Conservation (phyloP, 2,113 vertebrate species). For the Phylloscopus trochiloides region DNA sequence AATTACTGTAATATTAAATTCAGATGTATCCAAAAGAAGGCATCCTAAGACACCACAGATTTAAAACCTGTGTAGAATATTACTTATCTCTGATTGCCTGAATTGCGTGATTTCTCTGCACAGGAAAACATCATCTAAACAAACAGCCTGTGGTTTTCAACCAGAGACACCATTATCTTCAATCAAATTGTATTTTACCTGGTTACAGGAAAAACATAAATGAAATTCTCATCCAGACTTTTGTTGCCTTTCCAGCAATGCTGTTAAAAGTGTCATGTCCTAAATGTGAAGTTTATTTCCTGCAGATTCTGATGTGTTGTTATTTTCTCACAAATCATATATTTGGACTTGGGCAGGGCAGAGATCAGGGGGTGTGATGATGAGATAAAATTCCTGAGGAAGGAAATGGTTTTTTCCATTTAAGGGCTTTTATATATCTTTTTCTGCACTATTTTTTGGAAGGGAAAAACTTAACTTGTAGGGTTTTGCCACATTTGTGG, state of each 20-base stretch:
- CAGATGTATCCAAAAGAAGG: background rate
- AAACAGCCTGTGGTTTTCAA: background rate
- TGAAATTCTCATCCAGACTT: background rate
- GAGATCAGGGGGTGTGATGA: background rate
- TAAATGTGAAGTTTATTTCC: background rate
- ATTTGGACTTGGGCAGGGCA: background rate
- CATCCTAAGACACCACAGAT: background rate
- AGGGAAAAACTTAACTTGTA: background rate
- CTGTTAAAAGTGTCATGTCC: fast-evolving
- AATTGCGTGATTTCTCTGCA: background rate
- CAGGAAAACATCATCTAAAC: background rate
- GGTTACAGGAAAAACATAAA: background rate
- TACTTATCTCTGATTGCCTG: background rate
- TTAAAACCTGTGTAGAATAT: background rate
- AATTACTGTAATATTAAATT: background rate
- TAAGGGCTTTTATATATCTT: background rate
- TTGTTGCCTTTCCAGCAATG: fast-evolving
- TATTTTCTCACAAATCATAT: background rate
- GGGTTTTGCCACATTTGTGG: background rate
- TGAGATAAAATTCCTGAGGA: background rate
- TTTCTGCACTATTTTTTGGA: background rate
- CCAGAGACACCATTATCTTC: background rate
- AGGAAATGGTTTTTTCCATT: background rate
- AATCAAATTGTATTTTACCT: background rate
- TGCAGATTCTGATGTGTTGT: background rate